Evolutionary conservation across 2,888 invertebrate genomes (phyloP).

Genomic region (Sacculina carcini): DNA sequence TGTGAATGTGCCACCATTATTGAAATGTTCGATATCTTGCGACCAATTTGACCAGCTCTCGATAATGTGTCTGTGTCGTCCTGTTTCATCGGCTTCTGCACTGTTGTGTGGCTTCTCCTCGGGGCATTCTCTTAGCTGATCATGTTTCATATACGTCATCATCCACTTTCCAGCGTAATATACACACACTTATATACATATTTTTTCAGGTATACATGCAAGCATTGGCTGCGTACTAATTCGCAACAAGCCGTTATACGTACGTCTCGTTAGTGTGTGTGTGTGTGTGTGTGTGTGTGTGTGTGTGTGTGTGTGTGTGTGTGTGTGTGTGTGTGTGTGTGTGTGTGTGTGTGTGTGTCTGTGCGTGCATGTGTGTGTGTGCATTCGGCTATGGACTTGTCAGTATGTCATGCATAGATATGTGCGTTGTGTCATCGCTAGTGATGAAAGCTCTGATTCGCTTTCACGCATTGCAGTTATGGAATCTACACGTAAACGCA

Average conservation of each 20-base stretch:
- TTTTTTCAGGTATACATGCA: neutral
- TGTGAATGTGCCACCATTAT: no score
- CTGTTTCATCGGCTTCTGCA: no score
- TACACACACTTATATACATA: neutral
- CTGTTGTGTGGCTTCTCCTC: no score
- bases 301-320: neutral
- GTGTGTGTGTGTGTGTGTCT: neutral
- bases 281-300: conserved; percentile 2
- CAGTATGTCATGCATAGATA: no score
- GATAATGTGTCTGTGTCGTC: no score
- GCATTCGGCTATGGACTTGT: neutral
- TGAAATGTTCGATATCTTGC: no score
- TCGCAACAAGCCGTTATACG: neutral
- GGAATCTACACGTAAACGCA: neutral
- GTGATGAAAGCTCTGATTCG: neutral
- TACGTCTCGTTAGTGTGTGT: neutral
- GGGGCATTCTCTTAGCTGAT: no score
- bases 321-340: neutral
- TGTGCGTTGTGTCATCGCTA: no score
- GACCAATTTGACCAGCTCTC: no score
- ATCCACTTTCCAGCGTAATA: neutral
- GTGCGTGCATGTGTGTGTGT: neutral
- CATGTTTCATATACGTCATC: no score
- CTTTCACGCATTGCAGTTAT: neutral
- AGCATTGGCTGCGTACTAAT: no score